Evolutionary conservation across 2,113 vertebrate genomes (phyloP).

Genomic region (Pseudorectes ferrugineus): DNA sequence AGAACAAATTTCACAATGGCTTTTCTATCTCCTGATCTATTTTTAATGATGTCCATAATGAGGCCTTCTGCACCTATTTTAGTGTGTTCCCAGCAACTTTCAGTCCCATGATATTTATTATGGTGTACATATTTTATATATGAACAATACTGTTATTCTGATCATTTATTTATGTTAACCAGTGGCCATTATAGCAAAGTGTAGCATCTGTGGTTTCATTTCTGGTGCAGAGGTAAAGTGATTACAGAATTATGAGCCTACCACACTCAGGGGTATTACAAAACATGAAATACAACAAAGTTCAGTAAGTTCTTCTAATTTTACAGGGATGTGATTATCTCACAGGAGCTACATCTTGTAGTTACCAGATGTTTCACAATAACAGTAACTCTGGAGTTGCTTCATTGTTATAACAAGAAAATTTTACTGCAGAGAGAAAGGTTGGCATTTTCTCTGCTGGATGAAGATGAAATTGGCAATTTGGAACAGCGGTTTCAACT

Average conservation of each 20-base stretch:
- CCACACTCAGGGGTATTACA: conserved; percentile 58
- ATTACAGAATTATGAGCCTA: conserved; percentile 64
- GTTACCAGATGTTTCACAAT: conserved; percentile 76
- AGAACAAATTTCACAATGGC: not conserved
- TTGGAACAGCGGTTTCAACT: conserved; percentile 65
- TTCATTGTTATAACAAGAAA: conserved; percentile 70
- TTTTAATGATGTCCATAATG: conserved; percentile 9
- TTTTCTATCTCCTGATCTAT: not conserved
- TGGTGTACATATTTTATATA: conserved; percentile 12
- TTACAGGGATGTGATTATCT: conserved; percentile 65
- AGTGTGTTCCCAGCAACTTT: not conserved
- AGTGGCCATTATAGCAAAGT: conserved; percentile 27
- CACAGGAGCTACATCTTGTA: conserved; percentile 69
- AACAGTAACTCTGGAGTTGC: conserved; percentile 63
- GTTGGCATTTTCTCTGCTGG: conserved; percentile 74
- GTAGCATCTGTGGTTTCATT: conserved; percentile 69
- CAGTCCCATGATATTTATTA: not conserved
- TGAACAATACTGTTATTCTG: conserved; percentile 55
- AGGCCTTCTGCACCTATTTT: not conserved
- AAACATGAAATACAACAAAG: conserved; percentile 66
- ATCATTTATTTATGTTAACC: conserved; percentile 71
- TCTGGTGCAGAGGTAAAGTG: conserved; percentile 57
- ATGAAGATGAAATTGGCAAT: conserved; percentile 72
- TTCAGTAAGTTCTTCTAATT: conserved; percentile 65
- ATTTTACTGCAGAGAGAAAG: conserved; percentile 63